These are phyloP conservation scores for Anisognathus igniventris DNA, from an alignment of 2,797 vertebrate species.

Conservation along the genomic window DNA sequence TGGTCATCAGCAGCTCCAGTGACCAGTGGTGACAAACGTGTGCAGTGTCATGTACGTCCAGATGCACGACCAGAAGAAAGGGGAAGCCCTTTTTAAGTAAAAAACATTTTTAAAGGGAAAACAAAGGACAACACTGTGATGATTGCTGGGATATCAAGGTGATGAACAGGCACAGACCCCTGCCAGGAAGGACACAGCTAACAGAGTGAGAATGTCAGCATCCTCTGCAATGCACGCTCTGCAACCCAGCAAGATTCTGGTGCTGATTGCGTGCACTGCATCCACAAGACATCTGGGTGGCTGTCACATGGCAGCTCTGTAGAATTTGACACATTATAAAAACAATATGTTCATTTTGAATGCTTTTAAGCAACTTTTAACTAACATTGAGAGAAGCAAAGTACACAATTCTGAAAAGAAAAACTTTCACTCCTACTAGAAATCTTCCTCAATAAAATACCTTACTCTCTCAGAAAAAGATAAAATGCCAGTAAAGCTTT, in stretches of 20 bases:
- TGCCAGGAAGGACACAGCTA: neutral
- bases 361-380: neutral
- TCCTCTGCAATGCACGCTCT: neutral
- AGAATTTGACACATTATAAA: neutral
- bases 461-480: neutral
- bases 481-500: neutral
- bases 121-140: neutral
- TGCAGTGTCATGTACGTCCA: neutral
- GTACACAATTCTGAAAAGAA: neutral
- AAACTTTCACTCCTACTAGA: neutral
- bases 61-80: neutral
- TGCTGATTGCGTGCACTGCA: fast-evolving
- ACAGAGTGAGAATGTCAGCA: neutral
- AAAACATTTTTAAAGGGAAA: neutral
- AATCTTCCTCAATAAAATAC: neutral
- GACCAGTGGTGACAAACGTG: neutral
- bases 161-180: neutral
- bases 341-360: neutral
- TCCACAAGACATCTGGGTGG: neutral
- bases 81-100: neutral
- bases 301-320: neutral
- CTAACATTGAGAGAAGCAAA: neutral
- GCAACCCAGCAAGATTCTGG: neutral
- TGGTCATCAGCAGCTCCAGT: neutral
- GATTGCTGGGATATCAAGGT: neutral